Evolutionary conservation across 2,113 vertebrate species (phyloP).

Genomic region (Callocephalon fimbriatum): DNA sequence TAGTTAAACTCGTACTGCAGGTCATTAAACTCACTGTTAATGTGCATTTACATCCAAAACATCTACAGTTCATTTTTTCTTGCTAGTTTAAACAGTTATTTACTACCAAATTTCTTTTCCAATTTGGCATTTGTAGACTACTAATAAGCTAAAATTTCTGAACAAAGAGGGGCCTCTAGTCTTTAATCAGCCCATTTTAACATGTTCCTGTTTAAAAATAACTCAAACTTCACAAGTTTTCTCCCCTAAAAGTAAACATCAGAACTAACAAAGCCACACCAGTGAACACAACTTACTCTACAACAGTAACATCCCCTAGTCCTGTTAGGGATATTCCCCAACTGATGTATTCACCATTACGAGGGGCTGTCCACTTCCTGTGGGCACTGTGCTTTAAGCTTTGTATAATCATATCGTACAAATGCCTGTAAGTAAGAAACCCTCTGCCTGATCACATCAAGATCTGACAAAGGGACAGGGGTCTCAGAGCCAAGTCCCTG

Average conservation of each 20-base stretch:
- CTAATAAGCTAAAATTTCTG: neutral
- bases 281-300: neutral
- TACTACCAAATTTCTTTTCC: neutral
- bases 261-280: neutral
- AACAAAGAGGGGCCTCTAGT: neutral
- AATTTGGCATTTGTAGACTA: neutral
- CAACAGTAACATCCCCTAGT: neutral
- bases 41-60: neutral
- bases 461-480: neutral
- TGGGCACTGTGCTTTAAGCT: neutral
- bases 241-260: neutral
- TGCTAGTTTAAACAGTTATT: neutral
- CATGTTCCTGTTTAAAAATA: neutral
- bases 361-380: neutral
- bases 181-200: neutral
- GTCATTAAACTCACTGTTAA: neutral
- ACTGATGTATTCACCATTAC: neutral
- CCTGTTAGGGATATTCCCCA: neutral
- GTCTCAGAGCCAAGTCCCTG: neutral
- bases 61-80: neutral
- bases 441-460: neutral
- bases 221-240: neutral
- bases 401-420: neutral
- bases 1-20: neutral
- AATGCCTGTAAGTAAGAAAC: neutral